These are phyloP conservation scores for Hassar affinis DNA, from an alignment of 2,113 vertebrate species.

Conservation along the genomic window DNA sequence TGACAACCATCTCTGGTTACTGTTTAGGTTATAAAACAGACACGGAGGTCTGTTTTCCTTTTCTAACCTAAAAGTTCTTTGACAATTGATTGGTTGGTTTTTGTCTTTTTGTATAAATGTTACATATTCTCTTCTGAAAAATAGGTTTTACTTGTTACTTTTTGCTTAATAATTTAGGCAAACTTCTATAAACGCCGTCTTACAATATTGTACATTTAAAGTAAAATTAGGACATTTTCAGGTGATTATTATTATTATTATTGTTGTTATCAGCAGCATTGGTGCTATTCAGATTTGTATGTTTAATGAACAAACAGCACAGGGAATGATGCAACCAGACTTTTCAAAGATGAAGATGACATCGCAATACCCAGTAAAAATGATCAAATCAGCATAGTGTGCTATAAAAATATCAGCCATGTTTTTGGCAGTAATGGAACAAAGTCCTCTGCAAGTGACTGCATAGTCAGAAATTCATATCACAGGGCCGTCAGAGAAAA, in stretches of 20 bases:
- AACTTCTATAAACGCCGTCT: not conserved
- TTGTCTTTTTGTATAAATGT: not conserved
- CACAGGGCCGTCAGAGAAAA: not conserved
- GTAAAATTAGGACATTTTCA: not conserved
- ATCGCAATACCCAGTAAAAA: not conserved
- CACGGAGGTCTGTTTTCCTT: not conserved
- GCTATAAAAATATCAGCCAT: not conserved
- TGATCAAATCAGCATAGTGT: not conserved
- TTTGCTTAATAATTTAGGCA: not conserved
- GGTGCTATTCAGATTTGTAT: not conserved
- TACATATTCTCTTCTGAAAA: not conserved
- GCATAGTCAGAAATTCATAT: not conserved
- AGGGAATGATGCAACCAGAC: no score
- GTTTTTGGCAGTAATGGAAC: not conserved
- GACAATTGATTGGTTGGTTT: not conserved
- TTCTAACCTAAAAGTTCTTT: not conserved
- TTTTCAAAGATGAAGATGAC: not conserved
- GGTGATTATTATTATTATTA: not conserved
- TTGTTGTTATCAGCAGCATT: not conserved
- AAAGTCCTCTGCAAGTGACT: not conserved
- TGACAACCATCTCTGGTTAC: not conserved
- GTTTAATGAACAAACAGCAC: not conserved
- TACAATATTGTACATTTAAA: not conserved
- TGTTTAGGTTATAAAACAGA: not conserved
- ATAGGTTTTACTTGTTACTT: not conserved